These are phyloP conservation scores for Parauchenoglanis punctatus DNA, from an alignment of 2,797 vertebrate genomes.

Conservation along the genomic window DNA sequence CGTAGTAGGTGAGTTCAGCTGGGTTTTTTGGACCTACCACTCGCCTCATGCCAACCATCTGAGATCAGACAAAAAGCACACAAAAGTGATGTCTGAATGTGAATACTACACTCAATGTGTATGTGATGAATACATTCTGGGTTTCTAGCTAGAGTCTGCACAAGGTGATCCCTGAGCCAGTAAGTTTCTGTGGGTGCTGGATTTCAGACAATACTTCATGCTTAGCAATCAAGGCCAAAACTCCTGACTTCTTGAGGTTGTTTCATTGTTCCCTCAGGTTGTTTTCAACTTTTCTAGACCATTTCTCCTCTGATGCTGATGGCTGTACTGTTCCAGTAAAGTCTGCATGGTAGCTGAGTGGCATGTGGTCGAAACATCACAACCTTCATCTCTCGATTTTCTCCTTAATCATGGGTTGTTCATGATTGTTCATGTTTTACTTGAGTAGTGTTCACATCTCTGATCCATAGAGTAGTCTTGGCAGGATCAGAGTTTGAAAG, in stretches of 20 bases:
- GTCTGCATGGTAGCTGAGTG: neutral
- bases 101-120: neutral
- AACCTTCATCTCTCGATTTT: neutral
- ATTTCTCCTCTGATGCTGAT: neutral
- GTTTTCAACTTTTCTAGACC: neutral
- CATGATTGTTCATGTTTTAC: neutral
- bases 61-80: conserved; percentile 46
- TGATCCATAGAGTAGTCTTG: neutral
- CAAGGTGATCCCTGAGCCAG: neutral
- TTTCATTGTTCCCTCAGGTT: neutral
- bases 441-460: neutral
- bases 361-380: neutral
- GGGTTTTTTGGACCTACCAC: conserved; percentile 88
- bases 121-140: neutral
- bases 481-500: neutral
- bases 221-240: neutral
- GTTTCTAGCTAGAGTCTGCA: neutral
- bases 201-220: neutral
- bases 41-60: conserved; percentile 96
- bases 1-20: conserved; percentile 94
- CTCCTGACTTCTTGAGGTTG: neutral
- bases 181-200: neutral
- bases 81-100: neutral
- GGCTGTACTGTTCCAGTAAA: neutral
- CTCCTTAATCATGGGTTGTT: neutral